These are phyloP conservation scores for Ormyrus rosae DNA, from an alignment of 2,888 invertebrate species.

Conservation along the genomic window DNA sequence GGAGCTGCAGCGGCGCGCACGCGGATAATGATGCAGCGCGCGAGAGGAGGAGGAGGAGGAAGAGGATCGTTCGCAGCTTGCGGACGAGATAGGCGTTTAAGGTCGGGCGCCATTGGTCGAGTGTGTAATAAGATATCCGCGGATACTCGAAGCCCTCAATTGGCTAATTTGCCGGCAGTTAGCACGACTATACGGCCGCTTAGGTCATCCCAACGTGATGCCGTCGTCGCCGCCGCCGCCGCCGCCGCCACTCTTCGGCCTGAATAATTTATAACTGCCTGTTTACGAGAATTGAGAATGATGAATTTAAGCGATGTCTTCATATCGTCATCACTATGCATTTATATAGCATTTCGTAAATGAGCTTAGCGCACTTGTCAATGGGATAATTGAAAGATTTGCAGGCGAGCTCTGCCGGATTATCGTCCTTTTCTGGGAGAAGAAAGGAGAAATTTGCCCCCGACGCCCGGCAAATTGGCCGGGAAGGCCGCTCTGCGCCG, in stretches of 20 bases:
- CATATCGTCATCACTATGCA: constrained; percentile 56
- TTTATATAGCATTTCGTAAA: constrained; percentile 54
- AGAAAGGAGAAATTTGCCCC: background rate
- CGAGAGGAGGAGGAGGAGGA: constrained; percentile 61
- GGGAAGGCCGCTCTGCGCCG: constrained; percentile 10
- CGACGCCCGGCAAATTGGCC: constrained; percentile 26
- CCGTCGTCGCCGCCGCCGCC: constrained; percentile 61
- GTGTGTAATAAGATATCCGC: constrained; percentile 76
- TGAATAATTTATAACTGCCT: constrained; percentile 76
- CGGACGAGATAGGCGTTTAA: constrained; percentile 64
- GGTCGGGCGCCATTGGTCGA: constrained; percentile 70
- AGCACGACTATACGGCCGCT: constrained; percentile 73
- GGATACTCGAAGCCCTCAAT: constrained; percentile 77
- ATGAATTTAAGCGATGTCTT: constrained; percentile 72
- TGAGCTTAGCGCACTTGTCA: constrained; percentile 53
- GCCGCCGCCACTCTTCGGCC: constrained; percentile 67
- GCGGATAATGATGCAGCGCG: constrained; percentile 42
- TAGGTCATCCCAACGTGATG: constrained; percentile 73
- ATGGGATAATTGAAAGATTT: constrained; percentile 58
- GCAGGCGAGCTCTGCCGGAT: constrained; percentile 9
- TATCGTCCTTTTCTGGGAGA: constrained; percentile 23
- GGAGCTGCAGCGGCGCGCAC: constrained; percentile 9
- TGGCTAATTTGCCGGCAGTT: constrained; percentile 76
- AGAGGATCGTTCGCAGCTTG: constrained; percentile 63
- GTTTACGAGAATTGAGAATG: constrained; percentile 76